Evolutionary conservation across 2,113 vertebrate species (phyloP), one percentile per base, ranked within the genome.

Genomic region (Pelusios castaneus): DNA sequence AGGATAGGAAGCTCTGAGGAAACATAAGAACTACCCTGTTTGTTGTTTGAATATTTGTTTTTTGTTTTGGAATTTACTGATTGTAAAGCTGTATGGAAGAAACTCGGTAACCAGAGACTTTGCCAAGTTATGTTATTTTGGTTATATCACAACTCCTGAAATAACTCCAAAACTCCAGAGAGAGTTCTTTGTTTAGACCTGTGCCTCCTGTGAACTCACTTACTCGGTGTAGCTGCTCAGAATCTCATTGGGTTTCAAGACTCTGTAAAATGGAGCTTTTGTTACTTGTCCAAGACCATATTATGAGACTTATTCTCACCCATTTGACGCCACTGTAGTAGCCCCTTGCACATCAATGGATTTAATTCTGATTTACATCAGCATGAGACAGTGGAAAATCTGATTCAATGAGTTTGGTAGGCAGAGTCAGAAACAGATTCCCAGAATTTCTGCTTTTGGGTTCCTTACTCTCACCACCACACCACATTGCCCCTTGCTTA

Each of bases 11-110:
- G 87, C 52, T 85, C 45, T 5, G 82, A 94, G 97, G 95, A 97
- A 97, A 96, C 95, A 47, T 45, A 96, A 95, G 91, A 97, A 55
- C 82, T 91, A 78, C 93, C 70, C 79, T 89, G 85, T 95, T 97
- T 96, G 96, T 93, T 97, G 89, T 95, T 95, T 93, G 92, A 95
- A 80, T 94, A 95, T 94, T 96, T 97, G 92, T 97, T 97, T 89
- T 78, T 76, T 90, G 93, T 96, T 97, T 94, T 80, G 85, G 93
- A 97, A 97, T 94, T 97, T 92, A 97, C 89, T 85, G 92, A 96
- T 87, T 91, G 41, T 45, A 16, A 94, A 96, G 87, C 85, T 91
- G 75, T 38, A 13, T 80, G 95, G 92, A 94, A 95, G 90, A 91
- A 94, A 90, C 78, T 85, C 80, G 87, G 89, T 92, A 94, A 84